Percentiles rank a stretch among this genome's conserved stretches.
These are phyloP conservation scores for Ramphastos sulfuratus DNA, from an alignment of 2,113 vertebrate species.

Conservation along the genomic window DNA sequence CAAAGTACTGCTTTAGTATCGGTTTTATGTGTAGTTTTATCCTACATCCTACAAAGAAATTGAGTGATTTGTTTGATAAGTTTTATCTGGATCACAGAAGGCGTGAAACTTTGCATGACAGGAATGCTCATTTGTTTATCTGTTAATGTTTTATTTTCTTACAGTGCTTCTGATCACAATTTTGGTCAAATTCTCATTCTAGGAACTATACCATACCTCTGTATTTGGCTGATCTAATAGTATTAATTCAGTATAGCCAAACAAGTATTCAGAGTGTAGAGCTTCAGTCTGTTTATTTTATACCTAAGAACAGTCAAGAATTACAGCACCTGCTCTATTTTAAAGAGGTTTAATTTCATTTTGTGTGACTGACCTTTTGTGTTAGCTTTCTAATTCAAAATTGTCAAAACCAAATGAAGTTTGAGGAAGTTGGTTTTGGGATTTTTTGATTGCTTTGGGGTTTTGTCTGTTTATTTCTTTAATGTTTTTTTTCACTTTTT, in stretches of 20 bases:
- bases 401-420: not conserved
- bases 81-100: not conserved
- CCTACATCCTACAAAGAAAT: not conserved
- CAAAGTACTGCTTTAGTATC: not conserved
- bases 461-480: not conserved
- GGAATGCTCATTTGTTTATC: not conserved
- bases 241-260: not conserved
- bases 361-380: not conserved
- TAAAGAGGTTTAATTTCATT: not conserved
- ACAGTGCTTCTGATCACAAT: not conserved
- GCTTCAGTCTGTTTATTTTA: not conserved
- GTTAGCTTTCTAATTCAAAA: not conserved
- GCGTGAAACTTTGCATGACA: not conserved
- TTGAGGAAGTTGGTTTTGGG: not conserved
- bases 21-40: not conserved
- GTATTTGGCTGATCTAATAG: not conserved
- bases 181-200: not conserved
- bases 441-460: not conserved
- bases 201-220: not conserved
- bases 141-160: not conserved
- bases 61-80: not conserved
- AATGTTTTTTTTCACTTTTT: not conserved
- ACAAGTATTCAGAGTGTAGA: not conserved
- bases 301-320: not conserved
- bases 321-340: not conserved